Base-by-base conservation (phyloP, 2,797 vertebrate species). In the Gobionotothen gibberifrons region DNA sequence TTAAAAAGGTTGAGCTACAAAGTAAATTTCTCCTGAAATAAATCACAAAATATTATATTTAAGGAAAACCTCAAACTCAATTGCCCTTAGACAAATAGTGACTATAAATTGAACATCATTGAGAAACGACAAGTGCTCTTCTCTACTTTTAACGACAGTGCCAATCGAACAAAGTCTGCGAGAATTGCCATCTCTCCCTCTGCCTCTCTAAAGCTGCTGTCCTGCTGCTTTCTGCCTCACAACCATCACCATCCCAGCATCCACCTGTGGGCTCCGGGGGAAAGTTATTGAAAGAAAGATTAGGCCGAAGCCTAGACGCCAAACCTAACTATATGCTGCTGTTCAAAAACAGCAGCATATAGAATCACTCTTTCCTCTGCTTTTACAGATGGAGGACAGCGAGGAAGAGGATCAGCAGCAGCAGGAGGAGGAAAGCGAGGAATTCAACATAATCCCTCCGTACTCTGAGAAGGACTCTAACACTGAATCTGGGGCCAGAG, bases 401-500 rank as follows among this genome's bases (percentile, higher is more conserved):
- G 91, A 95, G 70, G 92, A 93, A 73, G 93, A 91, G 29, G 86
- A 91, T 46, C 32, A 36, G 32, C 32, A 36, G 32, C 32, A 83
- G 61, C 86, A 89, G 32, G 88, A 87, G 19, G 86, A 87, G 55
- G 83, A 65, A 19, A 88, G 77, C 4, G 88, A 93, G 32, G 86
- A 91, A 43, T 95, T 96, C 74, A 93, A 94, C 53, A 74, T 94
- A 48, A 95, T 95, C 75, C 94, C 93, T 0, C 90, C 93, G 0
- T 95, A 93, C 79, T 94, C 93, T 0, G 94, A 95, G 67, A 95
- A 95, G 82, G 93, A 94, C 85, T 91, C 90, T 14, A 87, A 91
- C 71, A 76, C 85, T 46, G 93, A 90, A 62, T 94, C 94, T 0
- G 90, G 90, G 63, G 86, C 93, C 4, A 85, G 81, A 43, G 92